Evolutionary conservation across 2,888 invertebrate genomes (phyloP).

Genomic region (Eupithecia subfuscata): DNA sequence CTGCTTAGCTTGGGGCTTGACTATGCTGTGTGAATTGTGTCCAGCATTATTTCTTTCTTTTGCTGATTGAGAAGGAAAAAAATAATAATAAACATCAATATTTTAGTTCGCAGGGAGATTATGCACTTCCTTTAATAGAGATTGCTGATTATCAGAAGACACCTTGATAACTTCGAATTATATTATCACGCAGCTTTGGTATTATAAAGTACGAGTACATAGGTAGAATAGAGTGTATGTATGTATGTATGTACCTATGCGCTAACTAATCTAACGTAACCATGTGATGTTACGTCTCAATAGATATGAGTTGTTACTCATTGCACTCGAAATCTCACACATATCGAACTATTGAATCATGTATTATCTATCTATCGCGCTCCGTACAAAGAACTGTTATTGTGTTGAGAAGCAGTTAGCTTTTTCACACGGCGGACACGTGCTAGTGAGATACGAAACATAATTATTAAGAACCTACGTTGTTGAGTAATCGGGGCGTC

Average conservation of each 20-base stretch:
- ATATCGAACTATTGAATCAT: constrained; percentile 26
- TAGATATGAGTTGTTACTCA: constrained; percentile 16
- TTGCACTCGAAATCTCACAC: constrained; percentile 26
- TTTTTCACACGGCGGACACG: constrained; percentile 56
- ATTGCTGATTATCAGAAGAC: neutral
- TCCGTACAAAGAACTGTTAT: constrained; percentile 42
- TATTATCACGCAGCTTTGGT: neutral
- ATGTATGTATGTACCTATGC: neutral
- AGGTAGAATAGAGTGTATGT: neutral
- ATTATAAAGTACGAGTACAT: neutral
- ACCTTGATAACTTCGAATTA: neutral
- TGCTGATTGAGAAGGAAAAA: neutral
- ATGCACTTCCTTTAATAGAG: neutral
- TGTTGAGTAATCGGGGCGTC: neutral
- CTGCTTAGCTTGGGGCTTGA: no score
- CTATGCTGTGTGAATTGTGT: no score
- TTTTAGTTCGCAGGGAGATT: neutral
- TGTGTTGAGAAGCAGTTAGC: constrained; percentile 56
- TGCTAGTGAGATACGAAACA: constrained; percentile 49
- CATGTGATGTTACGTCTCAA: constrained; percentile 17
- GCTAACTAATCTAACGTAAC: neutral
- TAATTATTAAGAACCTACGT: neutral
- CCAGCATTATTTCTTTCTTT: neutral
- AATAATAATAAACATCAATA: neutral
- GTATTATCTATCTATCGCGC: constrained; percentile 21